Conservation (phyloP, 2,113 vertebrate genomes). For the Gavialis gangeticus region DNA sequence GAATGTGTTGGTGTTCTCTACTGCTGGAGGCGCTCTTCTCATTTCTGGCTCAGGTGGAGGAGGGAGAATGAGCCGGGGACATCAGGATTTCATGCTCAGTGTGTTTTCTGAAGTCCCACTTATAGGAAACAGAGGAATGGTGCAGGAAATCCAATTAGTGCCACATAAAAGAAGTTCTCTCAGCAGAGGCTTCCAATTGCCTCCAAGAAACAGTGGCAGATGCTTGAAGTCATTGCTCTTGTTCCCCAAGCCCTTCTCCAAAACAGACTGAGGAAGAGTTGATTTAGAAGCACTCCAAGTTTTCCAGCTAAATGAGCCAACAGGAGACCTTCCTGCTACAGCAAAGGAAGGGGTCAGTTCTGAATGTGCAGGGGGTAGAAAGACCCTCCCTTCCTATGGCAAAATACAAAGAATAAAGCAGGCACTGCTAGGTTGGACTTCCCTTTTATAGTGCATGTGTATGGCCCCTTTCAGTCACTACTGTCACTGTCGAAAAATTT, state of each 20-base stretch:
- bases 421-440: neutral
- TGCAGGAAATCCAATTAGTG: neutral
- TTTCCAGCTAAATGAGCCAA: neutral
- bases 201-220: neutral
- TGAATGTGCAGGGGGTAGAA: neutral
- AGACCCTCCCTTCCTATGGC: neutral
- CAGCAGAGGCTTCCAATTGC: neutral
- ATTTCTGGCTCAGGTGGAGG: neutral
- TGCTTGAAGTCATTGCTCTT: neutral
- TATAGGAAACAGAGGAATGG: neutral
- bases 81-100: neutral
- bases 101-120: neutral
- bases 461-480: neutral
- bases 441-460: neutral
- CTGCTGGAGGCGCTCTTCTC: neutral
- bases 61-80: neutral
- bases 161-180: neutral
- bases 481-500: neutral
- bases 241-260: neutral
- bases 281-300: neutral
- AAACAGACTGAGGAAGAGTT: neutral
- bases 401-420: constrained; percentile 41
- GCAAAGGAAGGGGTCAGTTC: neutral
- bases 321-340: neutral
- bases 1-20: neutral